These are phyloP conservation scores for Coptotermes formosanus DNA, from an alignment of 1,140 invertebrate species.

Conservation along the genomic window DNA sequence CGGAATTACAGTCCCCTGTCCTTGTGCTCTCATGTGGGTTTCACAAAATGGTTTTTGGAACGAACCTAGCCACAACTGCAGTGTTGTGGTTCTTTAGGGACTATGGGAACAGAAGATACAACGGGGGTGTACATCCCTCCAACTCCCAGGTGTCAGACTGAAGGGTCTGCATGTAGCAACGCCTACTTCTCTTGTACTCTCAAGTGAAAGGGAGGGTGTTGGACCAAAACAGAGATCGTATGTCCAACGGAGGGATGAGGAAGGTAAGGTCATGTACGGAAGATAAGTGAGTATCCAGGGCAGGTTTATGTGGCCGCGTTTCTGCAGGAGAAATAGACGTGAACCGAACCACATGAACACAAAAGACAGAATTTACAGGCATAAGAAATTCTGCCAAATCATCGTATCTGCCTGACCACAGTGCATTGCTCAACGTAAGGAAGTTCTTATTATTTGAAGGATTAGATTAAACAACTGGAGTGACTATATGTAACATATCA, in stretches of 20 bases:
- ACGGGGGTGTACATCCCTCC: background rate
- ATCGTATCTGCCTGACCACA: too few relatives aligned
- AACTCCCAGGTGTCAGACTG: background rate
- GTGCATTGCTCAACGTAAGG: too few relatives aligned
- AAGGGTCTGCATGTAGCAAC: background rate
- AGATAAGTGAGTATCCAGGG: background rate
- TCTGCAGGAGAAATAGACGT: background rate
- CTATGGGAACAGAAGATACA: background rate
- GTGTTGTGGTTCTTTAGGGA: constrained; percentile 10
- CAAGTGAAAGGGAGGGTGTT: background rate
- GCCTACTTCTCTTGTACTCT: background rate
- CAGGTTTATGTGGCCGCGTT: background rate
- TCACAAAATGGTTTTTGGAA: constrained; percentile 1
- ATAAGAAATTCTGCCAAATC: too few relatives aligned
- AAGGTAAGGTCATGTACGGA: background rate
- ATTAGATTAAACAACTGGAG: too few relatives aligned
- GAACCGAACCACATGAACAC: too few relatives aligned
- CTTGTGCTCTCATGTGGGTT: background rate
- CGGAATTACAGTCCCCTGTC: background rate
- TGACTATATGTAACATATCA: too few relatives aligned
- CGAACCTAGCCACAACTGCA: background rate
- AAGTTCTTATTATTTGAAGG: too few relatives aligned
- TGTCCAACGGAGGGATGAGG: background rate
- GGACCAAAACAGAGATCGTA: constrained; percentile 14
- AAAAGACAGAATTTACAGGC: too few relatives aligned